Conservation (phyloP, 92 coral and sea anemone genomes). For the Hydrozoanthus gracilis region DNA sequence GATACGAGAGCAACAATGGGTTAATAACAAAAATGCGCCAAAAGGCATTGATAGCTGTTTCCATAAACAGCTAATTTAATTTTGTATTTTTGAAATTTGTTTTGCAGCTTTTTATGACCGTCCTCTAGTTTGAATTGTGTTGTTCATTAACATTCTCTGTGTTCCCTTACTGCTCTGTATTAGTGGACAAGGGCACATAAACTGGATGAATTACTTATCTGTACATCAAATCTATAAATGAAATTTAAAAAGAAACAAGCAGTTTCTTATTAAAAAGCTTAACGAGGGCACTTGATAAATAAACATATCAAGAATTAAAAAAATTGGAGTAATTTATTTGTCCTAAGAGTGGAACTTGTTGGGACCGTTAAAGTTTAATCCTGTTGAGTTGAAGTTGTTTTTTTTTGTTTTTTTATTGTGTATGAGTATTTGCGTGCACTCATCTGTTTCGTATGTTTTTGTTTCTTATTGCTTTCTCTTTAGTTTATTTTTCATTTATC, state of each 20-base stretch:
- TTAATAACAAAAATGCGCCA: not conserved
- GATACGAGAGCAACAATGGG: not conserved
- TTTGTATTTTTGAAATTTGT: constrained; percentile 6
- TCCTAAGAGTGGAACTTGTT: not conserved
- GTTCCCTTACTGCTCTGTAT: not conserved
- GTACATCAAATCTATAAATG: no score
- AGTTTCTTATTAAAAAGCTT: constrained; percentile 20
- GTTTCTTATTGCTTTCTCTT: no score
- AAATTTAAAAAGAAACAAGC: constrained; percentile 7
- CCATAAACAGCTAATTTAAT: constrained; percentile 13
- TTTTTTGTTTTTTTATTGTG: not conserved
- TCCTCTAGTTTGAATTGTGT: not conserved
- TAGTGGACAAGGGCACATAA: not conserved
- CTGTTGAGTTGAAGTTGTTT: not conserved
- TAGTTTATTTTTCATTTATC: no score
- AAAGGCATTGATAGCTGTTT: not conserved
- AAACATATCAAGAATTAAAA: constrained; percentile 27
- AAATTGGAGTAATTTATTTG: constrained; percentile 10
- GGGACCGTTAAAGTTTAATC: not conserved
- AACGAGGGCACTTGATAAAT: constrained; percentile 1
- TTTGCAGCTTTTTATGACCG: not conserved
- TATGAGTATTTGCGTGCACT: not conserved
- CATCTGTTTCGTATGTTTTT: no score
- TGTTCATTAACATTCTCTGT: not conserved
- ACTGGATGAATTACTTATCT: not conserved